Evolutionary conservation across 2,113 vertebrate species (phyloP).

Genomic region (Varanus salvator): DNA sequence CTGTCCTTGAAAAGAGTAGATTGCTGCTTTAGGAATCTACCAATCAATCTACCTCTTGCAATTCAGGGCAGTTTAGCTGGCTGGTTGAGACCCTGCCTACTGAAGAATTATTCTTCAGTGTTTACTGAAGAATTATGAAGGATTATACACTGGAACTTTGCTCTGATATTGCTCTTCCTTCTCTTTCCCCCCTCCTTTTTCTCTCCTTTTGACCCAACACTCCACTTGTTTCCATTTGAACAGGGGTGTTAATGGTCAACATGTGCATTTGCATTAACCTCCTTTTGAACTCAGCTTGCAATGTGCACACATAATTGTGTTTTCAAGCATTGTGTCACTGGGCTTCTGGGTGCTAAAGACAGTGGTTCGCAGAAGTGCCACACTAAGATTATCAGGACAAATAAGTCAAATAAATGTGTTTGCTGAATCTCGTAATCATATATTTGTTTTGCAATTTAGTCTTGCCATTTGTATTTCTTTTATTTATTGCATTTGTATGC

Average conservation of each 20-base stretch:
- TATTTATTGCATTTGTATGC: too few species aligned
- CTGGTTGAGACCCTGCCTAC: background rate
- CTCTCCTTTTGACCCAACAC: background rate
- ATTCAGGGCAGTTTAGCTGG: background rate
- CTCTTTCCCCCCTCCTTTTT: background rate
- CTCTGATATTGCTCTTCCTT: background rate
- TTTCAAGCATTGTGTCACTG: constrained; percentile 34
- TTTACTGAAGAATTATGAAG: background rate
- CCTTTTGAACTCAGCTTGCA: background rate
- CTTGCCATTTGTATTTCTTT: too few species aligned
- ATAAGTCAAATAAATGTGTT: constrained; percentile 26
- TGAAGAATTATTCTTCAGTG: too few species aligned
- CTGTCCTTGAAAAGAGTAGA: background rate
- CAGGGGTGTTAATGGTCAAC: background rate
- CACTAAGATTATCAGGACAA: background rate
- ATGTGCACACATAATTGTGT: background rate
- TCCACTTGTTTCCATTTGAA: constrained; percentile 10
- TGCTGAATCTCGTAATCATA: constrained; percentile 1
- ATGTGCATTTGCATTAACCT: background rate
- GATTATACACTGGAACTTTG: background rate
- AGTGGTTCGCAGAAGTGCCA: constrained; percentile 1
- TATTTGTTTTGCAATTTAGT: background rate
- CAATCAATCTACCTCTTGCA: background rate
- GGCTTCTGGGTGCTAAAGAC: constrained; percentile 1
- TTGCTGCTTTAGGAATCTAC: background rate